A percentile compares a stretch with the other conserved stretches of the same genome.
Conservation (phyloP, 2,113 vertebrate species). For the Theristicus caerulescens region DNA sequence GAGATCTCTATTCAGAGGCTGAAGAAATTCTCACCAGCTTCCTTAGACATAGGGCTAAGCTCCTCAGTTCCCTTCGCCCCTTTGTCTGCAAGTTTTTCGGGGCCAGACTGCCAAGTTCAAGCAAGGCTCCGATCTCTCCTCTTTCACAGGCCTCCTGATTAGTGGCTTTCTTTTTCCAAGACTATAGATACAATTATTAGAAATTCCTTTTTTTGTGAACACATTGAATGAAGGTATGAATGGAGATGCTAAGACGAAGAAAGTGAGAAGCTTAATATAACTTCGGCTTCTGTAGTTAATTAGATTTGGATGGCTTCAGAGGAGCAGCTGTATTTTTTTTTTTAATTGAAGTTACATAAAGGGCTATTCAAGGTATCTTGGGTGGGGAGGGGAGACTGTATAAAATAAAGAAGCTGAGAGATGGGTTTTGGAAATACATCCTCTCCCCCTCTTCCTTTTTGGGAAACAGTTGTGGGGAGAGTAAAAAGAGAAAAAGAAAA, state of each 20-base stretch:
- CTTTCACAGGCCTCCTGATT: slow-evolving; percentile 81
- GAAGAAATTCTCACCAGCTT: slow-evolving; percentile 77
- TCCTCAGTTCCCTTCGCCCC: slow-evolving; percentile 62
- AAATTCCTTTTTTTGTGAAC: slow-evolving; percentile 77
- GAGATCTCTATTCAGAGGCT: slow-evolving; percentile 74
- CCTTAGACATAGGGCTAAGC: slow-evolving; percentile 72
- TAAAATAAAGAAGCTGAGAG: slow-evolving; percentile 67
- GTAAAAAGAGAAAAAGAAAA: not conserved
- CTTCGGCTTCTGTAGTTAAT: slow-evolving; percentile 77
- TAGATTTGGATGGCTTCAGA: slow-evolving; percentile 82
- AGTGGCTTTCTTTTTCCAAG: slow-evolving; percentile 74
- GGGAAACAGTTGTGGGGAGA: not conserved
- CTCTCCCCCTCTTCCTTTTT: not conserved
- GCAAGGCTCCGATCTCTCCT: slow-evolving; percentile 66
- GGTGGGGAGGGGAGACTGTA: slow-evolving; percentile 51
- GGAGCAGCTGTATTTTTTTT: slow-evolving; percentile 73
- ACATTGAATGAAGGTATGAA: slow-evolving; percentile 79
- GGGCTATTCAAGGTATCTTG: slow-evolving; percentile 76
- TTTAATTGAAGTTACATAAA: slow-evolving; percentile 70
- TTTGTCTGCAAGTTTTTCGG: slow-evolving; percentile 73
- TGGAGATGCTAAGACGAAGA: slow-evolving; percentile 75
- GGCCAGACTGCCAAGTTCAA: slow-evolving; percentile 78
- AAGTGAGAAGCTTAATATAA: slow-evolving; percentile 78
- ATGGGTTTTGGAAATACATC: slow-evolving; percentile 64
- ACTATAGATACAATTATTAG: slow-evolving; percentile 82